Evolutionary conservation across 2,113 vertebrate genomes (phyloP).

Genomic region (Mastomys coucha): DNA sequence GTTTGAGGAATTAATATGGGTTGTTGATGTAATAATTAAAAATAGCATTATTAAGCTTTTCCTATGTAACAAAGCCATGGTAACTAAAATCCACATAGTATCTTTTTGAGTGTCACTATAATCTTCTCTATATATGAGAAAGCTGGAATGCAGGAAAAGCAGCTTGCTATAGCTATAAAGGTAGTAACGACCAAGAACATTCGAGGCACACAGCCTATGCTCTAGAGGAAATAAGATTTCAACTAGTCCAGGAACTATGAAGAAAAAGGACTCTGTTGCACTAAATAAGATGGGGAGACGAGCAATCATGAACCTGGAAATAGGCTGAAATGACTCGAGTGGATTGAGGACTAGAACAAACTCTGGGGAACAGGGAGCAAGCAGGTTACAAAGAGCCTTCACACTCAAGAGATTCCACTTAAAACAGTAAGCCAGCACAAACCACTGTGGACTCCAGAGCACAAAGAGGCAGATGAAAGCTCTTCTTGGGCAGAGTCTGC

Average conservation of each 20-base stretch:
- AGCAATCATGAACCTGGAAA: background rate
- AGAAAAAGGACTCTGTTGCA: background rate
- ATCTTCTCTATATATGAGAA: background rate
- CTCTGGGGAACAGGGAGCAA: background rate
- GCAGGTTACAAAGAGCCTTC: background rate
- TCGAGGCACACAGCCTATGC: background rate
- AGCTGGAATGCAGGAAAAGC: background rate
- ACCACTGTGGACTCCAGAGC: background rate
- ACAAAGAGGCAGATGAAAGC: background rate
- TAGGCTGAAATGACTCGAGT: background rate
- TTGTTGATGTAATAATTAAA: conserved; percentile 14
- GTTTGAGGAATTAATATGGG: conserved; percentile 1
- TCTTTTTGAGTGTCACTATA: background rate
- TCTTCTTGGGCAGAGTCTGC: conserved; percentile 22
- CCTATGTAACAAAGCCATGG: background rate
- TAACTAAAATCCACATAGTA: background rate
- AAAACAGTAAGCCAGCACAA: background rate
- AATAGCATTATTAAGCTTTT: background rate
- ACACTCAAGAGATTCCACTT: conserved; percentile 26
- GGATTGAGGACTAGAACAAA: conserved; percentile 11
- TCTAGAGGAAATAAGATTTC: background rate
- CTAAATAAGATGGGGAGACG: background rate
- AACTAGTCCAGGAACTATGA: background rate
- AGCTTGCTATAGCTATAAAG: background rate
- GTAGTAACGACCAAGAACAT: background rate